These are phyloP conservation scores for Zygaena filipendulae DNA, from an alignment of 2,888 invertebrate genomes.

Conservation along the genomic window DNA sequence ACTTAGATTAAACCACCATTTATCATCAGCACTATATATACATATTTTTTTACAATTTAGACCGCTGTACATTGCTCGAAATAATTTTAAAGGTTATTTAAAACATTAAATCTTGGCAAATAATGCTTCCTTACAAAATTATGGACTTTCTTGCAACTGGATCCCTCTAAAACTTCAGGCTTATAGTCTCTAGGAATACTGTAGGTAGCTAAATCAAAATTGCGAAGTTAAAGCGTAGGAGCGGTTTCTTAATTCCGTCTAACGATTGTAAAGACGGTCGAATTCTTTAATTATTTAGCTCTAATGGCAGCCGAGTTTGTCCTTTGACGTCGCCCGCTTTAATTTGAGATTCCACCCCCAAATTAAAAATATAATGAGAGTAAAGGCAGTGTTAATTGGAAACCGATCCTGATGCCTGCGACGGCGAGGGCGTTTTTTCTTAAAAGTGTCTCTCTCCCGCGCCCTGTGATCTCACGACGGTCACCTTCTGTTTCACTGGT, in stretches of 20 bases:
- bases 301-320: slow-evolving; percentile 59
- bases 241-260: slow-evolving; percentile 54
- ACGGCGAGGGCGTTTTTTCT: slow-evolving; percentile 33
- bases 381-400: slow-evolving; percentile 62
- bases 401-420: slow-evolving; percentile 53
- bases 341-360: slow-evolving; percentile 65
- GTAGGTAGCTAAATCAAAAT: slow-evolving; percentile 56
- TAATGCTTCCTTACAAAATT: no score
- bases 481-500: background rate
- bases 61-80: no score
- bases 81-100: no score
- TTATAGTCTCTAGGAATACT: no score
- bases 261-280: slow-evolving; percentile 59
- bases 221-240: slow-evolving; percentile 40
- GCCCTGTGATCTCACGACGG: slow-evolving; percentile 14
- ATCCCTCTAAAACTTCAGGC: no score
- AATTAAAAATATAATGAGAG: slow-evolving; percentile 70
- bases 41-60: no score
- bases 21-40: slow-evolving; percentile 1
- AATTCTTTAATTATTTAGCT: slow-evolving; percentile 69
- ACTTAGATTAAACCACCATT: slow-evolving; percentile 2
- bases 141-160: no score
- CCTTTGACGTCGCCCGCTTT: slow-evolving; percentile 64
- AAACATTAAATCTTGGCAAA: no score
- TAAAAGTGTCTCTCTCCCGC: slow-evolving; percentile 30